Evolutionary conservation across 2,888 invertebrate genomes (phyloP), one percentile per base, ranked within the genome.

Genomic region (Oasisia sp.): DNA sequence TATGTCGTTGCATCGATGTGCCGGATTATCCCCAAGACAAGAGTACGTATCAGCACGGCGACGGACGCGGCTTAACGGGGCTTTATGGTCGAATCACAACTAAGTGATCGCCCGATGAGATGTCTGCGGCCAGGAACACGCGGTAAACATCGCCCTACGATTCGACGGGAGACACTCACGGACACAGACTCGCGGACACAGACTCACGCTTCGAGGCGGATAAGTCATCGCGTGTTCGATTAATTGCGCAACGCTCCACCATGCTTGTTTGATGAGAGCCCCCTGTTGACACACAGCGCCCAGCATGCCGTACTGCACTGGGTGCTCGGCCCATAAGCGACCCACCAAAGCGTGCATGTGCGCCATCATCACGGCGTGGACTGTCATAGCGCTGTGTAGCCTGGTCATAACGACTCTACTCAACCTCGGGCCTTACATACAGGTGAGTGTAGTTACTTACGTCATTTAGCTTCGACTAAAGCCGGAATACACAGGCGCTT

Each of bases 281-380:
- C 14, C 74, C 27, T 74, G 27, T 74, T 74, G 74, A 74, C 27
- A 19, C 12, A 74, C 5, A 19, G 19, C 5, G 27, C 50, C 50
- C 74, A 74, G 7, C 27, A 74, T 74, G 74, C 74, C 74, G 14
- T 74, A 50, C 50, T 50, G 50, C 50, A 50, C 50, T 9, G 50
- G 5, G 14, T 50, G 74, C 74, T 27, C 74, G 7, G 74, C 74
- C 19, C 7, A 7, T 38, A 93, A 93, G 91, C 93, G 94, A 89
- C 94, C 94, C 89, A 93, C 94, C 74, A 94, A 93, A 91, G 94
- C 94, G 32, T 94, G 94, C 58, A 91, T 93, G 92, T 94, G 94
- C 50, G 92, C 92, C 91, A 58, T 92, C 3, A 91, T 94, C 32
- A 93, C 93, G 9, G 90, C 92, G 32, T 94, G 94, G 94, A 91